These are phyloP conservation scores for Nomada hirtipes DNA, from an alignment of 2,888 invertebrate genomes.

Conservation along the genomic window DNA sequence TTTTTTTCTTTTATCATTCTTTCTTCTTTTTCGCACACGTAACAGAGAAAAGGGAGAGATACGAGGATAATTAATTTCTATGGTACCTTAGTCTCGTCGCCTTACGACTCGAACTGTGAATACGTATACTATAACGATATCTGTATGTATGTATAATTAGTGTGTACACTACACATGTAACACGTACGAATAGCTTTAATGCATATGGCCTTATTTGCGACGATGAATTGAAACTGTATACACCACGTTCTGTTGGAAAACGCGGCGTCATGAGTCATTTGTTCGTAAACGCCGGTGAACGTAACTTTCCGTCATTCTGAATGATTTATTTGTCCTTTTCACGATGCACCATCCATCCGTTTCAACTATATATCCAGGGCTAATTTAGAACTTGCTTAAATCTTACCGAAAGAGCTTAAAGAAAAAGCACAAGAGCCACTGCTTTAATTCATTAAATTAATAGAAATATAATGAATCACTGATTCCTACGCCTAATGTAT, in stretches of 20 bases:
- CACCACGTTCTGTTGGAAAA: conserved; percentile 42
- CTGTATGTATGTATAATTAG: conserved; percentile 44
- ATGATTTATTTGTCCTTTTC: conserved; percentile 25
- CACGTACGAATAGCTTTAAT: conserved; percentile 59
- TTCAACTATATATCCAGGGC: background rate
- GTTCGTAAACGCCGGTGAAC: conserved; percentile 39
- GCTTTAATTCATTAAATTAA: too few relatives aligned
- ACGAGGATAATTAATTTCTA: conserved; percentile 34
- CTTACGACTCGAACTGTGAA: conserved; percentile 47
- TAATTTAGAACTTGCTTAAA: background rate
- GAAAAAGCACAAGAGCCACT: too few relatives aligned
- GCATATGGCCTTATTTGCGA: conserved; percentile 61
- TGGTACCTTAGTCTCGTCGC: conserved; percentile 50
- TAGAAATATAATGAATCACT: too few relatives aligned
- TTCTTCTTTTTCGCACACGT: background rate
- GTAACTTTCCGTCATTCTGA: conserved; percentile 34
- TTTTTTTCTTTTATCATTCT: background rate
- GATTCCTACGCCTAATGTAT: background rate
- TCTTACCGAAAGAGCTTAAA: background rate
- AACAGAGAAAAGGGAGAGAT: conserved; percentile 18
- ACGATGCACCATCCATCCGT: conserved; percentile 8
- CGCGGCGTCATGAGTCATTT: conserved; percentile 52
- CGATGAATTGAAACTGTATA: conserved; percentile 60
- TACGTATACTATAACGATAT: conserved; percentile 29
- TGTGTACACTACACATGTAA: conserved; percentile 34